Percentiles rank a stretch among this genome's conserved stretches.
Evolutionary conservation across 2,888 invertebrate genomes (phyloP).

Genomic region (Parnassius mnemosyne): DNA sequence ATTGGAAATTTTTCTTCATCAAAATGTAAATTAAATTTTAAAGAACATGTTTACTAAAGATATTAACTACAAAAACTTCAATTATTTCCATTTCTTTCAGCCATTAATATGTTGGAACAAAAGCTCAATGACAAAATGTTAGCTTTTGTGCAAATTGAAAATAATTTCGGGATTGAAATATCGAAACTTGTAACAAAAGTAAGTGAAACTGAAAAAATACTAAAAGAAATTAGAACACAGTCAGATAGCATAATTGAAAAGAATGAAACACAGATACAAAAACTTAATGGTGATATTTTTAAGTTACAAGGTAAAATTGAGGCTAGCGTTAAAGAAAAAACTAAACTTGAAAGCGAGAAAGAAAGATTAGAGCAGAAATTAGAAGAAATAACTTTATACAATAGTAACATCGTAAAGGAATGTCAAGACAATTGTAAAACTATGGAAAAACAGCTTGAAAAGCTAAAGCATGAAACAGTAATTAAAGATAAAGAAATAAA

Average conservation of each 20-base stretch:
- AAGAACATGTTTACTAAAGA: no score
- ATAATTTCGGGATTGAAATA: slow-evolving; percentile 40
- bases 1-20: no score
- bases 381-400: slow-evolving; percentile 36
- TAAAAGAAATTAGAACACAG: slow-evolving; percentile 39
- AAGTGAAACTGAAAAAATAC: slow-evolving; percentile 41
- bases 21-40: no score
- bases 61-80: no score
- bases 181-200: slow-evolving; percentile 43
- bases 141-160: slow-evolving; percentile 41
- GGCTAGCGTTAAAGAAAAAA: slow-evolving; percentile 32
- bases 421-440: slow-evolving; percentile 41
- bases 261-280: slow-evolving; percentile 39
- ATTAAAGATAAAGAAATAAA: slow-evolving; percentile 33
- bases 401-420: slow-evolving; percentile 43
- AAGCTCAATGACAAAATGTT: slow-evolving; percentile 41
- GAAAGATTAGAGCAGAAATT: slow-evolving; percentile 37
- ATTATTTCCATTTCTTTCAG: slow-evolving; percentile 34
- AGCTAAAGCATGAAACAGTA: slow-evolving; percentile 40
- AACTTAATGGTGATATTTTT: slow-evolving; percentile 40
- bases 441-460: slow-evolving; percentile 35
- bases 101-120: slow-evolving; percentile 40
- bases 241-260: slow-evolving; percentile 35
- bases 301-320: slow-evolving; percentile 36
- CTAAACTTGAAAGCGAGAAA: slow-evolving; percentile 38